phyloP scores from a whole-genome alignment of 2,888 invertebrate species.

The Pristionchus maxplancki region DNA sequence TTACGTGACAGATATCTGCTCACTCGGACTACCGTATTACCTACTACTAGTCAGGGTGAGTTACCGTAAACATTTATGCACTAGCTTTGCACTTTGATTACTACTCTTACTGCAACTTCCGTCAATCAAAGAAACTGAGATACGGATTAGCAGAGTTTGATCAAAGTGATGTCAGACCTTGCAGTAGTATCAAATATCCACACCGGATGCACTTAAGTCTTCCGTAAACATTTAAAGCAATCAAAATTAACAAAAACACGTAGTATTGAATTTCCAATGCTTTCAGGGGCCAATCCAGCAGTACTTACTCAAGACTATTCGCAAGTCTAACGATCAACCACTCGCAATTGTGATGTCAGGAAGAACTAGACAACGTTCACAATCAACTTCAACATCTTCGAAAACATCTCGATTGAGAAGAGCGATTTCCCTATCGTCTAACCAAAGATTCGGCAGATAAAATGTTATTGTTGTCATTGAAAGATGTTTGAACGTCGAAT shows the following conservation, averaged over 20 bases:
- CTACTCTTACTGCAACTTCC: too few relatives aligned
- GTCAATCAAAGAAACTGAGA: background rate
- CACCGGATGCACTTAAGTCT: background rate
- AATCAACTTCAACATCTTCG: background rate
- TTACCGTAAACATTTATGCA: background rate
- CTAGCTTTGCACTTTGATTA: background rate
- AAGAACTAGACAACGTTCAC: background rate
- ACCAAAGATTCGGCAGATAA: background rate
- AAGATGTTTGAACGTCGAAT: background rate
- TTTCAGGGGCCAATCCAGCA: background rate
- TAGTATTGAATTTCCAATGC: background rate
- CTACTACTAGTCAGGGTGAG: background rate
- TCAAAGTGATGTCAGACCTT: background rate
- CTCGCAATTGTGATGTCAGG: background rate
- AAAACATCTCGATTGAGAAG: background rate
- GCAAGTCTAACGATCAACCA: background rate
- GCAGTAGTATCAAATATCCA: background rate
- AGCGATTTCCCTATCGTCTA: background rate
- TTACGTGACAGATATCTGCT: constrained; percentile 28
- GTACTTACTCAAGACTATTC: background rate
- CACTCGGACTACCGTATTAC: constrained; percentile 36
- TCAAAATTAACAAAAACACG: too few relatives aligned
- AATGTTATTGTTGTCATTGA: too few relatives aligned
- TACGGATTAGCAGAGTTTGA: background rate
- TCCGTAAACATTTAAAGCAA: too few relatives aligned